Evolutionary conservation across 2,797 vertebrate species (phyloP), one percentile per base, ranked within the genome.

Genomic region (Tinamus major): DNA sequence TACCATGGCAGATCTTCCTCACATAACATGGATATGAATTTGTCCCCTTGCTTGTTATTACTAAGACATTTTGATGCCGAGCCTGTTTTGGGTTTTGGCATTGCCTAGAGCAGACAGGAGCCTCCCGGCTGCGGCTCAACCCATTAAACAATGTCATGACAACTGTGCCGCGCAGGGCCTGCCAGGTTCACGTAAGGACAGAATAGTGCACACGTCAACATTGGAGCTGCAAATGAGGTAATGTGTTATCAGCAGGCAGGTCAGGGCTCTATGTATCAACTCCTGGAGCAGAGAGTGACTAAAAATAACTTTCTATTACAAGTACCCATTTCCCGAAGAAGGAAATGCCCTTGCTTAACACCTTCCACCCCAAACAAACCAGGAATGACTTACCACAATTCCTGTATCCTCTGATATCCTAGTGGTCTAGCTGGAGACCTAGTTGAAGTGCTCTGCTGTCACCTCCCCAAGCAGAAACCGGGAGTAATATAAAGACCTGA

Each of bases 171-270:
- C 83, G 37, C 0, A 0, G 71, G 74, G 96, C 90, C 93, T 96
- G 95, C 97, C 84, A 96, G 97, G 97, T 98, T 98, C 94, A 98
- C 79, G 86, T 94, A 87, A 88, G 97, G 96, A 97, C 96, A 97
- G 41, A 79, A 55, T 5, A 16, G 79, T 72, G 84, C 15, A 48
- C 89, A 37, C 61, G 71, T 90, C 96, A 94, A 39, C 92, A 89
- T 82, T 33, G 39, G 78, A 94, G 84, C 94, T 95, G 95, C 92
- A 96, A 95, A 97, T 97, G 97, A 97, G 93, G 94, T 97, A 96
- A 96, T 71, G 84, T 89, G 72, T 96, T 97, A 96, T 95, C 96
- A 97, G 96, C 97, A 98, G 98, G 98, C 98, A 98, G 97, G 96
- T 96, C 91, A 97, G 90, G 94, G 95, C 96, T 94, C 77, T 90